Evolutionary conservation across 64 coral and sea anemone genomes (phyloP), one percentile per base, ranked within the genome.

Genomic region (Astreopora myriophthalma): DNA sequence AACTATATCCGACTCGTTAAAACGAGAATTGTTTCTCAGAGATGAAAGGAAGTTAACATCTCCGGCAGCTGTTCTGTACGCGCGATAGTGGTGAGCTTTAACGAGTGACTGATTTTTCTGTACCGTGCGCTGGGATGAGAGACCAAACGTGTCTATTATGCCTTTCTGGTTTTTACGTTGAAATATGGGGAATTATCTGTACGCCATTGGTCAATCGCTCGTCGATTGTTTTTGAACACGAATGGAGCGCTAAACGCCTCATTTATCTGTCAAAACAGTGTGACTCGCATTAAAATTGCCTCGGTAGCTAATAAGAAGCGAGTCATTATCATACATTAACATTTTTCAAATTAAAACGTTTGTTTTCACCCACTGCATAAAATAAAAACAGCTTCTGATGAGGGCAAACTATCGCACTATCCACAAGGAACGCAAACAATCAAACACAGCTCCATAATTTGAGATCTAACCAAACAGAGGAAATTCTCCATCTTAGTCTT

Each of bases 211-310:
- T 26, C 33, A 60, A 33, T 83, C 58, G 6, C 57, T 64, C 38
- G 79, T 64, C 79, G 65, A 83, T 83, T 64, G 79, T 61, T 83
- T 64, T 83, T 83, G 65, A 83, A 83, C 57, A 34, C 79, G 32
- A 83, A 63, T 64, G 57, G 61, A 83, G 79, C 57, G 20, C 13
- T 24, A 40, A 65, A 34, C 57, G 29, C 10, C 33, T 39, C 52
- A 65, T 83, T 83, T 83, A 83, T 37, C 55, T 83, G 79, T 83
- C 79, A 83, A 80, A 83, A 83, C 79, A 83, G 61, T 57, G 55
- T 6, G 19, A 36, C 79, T 82, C 16, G 49, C 29, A 32, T 63
- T 83, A 33, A 65, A 65, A 83, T 83, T 39, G 33, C 79, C 79
- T 65, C 57, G 65, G 65, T 83, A 64, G 79, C 79, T 83, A 65